Evolutionary conservation across 2,888 invertebrate species (phyloP), one percentile per base, ranked within the genome.

Genomic region (Drosophila kanekoi): DNA sequence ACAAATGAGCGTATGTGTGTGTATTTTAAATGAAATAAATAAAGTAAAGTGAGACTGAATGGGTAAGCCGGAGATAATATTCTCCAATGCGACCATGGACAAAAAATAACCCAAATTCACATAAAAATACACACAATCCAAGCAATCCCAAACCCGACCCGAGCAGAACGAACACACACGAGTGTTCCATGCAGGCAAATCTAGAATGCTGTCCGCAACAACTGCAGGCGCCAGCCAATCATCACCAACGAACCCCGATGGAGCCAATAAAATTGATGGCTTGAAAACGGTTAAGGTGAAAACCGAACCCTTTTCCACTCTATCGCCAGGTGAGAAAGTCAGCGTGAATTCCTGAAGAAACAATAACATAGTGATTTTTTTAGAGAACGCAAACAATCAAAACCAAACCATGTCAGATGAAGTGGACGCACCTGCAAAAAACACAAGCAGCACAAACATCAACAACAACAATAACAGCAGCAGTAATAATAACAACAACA

Each of bases 151-250:
- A 47, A 23, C 13, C 41, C 14, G 40, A 44, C 13, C 48, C 14
- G 40, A 44, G 16, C 35, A 38, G 28, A 68, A 51, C 28, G 28
- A 28, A 28, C 33, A 60, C 35, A 41, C 28, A 38, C 37, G 35
- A 45, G 51, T 43, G 59, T 53, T 72, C 53, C 47, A 72, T 67
- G 67, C 60, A 67, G 63, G 44, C 41, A 38, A 47, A 20, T 44
- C 58, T 53, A 72, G 68, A 77, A 81, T 82, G 83, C 75, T 86
- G 57, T 69, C 84, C 52, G 78, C 74, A 68, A 80, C 74, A 74
- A 77, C 64, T 20, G 60, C 47, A 41, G 76, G 63, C 73, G 72
- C 61, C 61, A 71, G 67, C 65, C 82, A 82, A 51, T 47, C 79
- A 51, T 47, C 79, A 32, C 61, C 69, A 40, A 53, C 63, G 18